Base-by-base conservation (phyloP, 2,888 invertebrate genomes). In the Timema cristinae region DNA sequence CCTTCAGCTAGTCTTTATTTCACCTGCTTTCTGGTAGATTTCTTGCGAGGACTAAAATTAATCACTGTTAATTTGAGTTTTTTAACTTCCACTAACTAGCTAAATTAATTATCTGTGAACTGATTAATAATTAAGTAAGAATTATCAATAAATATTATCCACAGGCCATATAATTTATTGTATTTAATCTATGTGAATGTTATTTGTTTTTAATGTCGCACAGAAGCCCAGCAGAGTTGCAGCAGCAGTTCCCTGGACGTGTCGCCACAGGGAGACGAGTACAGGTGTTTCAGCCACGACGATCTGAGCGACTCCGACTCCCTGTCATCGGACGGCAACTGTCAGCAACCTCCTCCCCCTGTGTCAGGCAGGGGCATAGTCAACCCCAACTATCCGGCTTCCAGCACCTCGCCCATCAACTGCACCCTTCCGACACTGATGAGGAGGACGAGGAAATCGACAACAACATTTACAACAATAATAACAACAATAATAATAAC, bases 361-460 rank as follows among this genome's bases (percentile, higher is more conserved):
- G 49, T 54, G 8, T 51, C 66, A 13, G 61, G 54, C 69, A 85
- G 90, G 77, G 91, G 92, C 76, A 92, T 92, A 77, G 89, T 91
- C 78, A 93, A 93, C 84, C 92, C 92, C 69, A 93, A 93, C 82
- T 93, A 93, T 83, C 90, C 47, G 92, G 93, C 72, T 93, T 93
- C 82, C 92, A 93, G 80, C 92, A 92, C 81, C 86, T 92, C 78
- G 92, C 91, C 16, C 89, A 91, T 79, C 90, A 90, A 74, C 84
- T 91, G 76, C 75, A 76, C 66, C 76, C 81, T 1, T 83, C 83
- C 66, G 84, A 83, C 73, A 81, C 82, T 54, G 84, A 84, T 2
- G 84, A 83, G 75, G 84, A 84, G 73, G 79, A 81, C 72, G 84
- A 85, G 72, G 83, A 82, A 73, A 84, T 82, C 73, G 79, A 80